Evolutionary conservation across 2,888 invertebrate genomes (phyloP), one percentile per base, ranked within the genome.

Genomic region (Dinocampus coccinellae): DNA sequence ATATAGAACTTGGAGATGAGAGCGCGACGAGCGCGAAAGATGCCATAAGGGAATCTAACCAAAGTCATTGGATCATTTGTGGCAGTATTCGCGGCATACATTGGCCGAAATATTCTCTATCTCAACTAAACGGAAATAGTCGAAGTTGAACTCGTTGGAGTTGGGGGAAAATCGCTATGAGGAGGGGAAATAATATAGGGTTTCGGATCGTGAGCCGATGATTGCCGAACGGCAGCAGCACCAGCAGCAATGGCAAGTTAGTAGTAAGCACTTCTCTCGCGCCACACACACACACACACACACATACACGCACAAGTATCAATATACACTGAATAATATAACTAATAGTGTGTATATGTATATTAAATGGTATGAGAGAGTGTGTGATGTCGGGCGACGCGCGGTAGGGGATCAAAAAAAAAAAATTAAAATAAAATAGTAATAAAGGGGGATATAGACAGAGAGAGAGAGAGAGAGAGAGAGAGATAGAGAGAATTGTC

Each of bases 61-160:
- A 71, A 73, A 73, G 70, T 73, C 76, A 83, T 80, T 81, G 79
- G 82, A 75, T 74, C 71, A 72, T 68, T 67, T 60, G 20, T 29
- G 47, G 34, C 22, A 47, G 39, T 26, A 13, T 47, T 22, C 47
- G 52, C 26, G 42, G 26, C 11, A 20, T 39, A 16, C 10, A 66
- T 71, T 71, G 71, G 71, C 29, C 39, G 16, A 55, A 39, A 55
- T 39, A 26, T 26, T 11, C 16, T 20, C 60, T 60, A 71, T 75
- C 77, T 36, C 75, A 80, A 80, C 77, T 82, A 83, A 83, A 83
- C 77, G 80, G 83, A 83, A 83, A 83, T 82, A 83, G 81, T 82
- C 82, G 79, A 81, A 82, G 80, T 73, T 77, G 71, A 39, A 67
- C 42, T n/a, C 55, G 73, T 47, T 63, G 69, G 58, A 64, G 72